Evolutionary conservation across 2,888 invertebrate genomes (phyloP).

Genomic region (Pristionchus mayeri): DNA sequence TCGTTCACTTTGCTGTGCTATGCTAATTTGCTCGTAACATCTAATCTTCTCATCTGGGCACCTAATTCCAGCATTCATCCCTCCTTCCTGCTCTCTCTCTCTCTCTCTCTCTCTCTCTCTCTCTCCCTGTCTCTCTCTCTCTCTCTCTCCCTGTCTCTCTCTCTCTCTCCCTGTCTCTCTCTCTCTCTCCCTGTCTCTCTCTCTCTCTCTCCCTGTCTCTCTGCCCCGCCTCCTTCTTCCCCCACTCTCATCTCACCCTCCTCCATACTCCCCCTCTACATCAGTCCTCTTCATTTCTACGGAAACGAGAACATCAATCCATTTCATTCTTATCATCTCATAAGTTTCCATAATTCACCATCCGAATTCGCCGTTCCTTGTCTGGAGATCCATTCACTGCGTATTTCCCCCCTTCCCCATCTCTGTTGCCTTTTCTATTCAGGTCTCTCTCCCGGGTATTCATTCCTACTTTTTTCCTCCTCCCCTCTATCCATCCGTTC

Average conservation of each 20-base stretch:
- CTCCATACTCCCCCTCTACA: neutral
- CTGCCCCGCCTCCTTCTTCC: neutral
- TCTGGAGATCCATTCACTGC: neutral
- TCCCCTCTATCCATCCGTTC: conserved; percentile 1
- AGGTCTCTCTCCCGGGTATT: neutral
- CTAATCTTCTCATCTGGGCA: conserved; percentile 47
- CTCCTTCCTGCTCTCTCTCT: neutral
- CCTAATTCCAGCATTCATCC: conserved; percentile 29
- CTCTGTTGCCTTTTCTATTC: neutral
- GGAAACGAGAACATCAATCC: neutral
- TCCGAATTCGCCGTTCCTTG: neutral
- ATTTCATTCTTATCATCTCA: neutral
- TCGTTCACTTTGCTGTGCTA: neutral
- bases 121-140: neutral
- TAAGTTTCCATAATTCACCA: neutral
- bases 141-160: neutral
- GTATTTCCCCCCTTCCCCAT: neutral
- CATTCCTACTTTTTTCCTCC: neutral
- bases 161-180: neutral
- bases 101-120: neutral
- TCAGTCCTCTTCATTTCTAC: neutral
- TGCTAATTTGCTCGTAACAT: conserved; percentile 27
- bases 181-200: neutral
- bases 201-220: neutral
- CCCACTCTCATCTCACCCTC: neutral